phyloP scores from a whole-genome alignment of 2,113 vertebrate genomes.

The Centropus bengalensis region DNA sequence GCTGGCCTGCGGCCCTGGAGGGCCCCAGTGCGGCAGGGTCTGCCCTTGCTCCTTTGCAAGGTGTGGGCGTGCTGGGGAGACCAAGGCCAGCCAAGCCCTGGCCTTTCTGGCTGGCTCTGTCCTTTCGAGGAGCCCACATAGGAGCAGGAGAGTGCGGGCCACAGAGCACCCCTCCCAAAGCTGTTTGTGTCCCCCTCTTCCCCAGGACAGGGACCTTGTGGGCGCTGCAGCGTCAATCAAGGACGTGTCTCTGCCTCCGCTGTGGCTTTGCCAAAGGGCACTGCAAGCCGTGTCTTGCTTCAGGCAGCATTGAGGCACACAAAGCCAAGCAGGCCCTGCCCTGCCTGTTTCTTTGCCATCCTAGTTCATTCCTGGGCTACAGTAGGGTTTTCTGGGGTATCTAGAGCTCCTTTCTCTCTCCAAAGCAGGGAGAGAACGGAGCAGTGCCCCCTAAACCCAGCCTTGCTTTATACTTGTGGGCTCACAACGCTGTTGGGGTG shows the following conservation, averaged over 20 bases:
- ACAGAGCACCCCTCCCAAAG: not conserved
- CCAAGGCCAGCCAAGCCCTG: not conserved
- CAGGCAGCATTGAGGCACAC: fast-evolving
- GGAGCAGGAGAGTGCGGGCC: not conserved
- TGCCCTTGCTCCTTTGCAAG: not conserved
- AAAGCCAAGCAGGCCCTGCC: not conserved
- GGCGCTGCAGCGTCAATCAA: not conserved
- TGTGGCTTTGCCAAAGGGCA: not conserved
- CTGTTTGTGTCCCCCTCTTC: not conserved
- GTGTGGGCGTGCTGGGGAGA: not conserved
- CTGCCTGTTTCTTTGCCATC: fast-evolving
- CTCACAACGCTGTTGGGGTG: not conserved
- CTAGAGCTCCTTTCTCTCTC: not conserved
- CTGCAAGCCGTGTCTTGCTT: not conserved
- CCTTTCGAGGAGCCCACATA: not conserved
- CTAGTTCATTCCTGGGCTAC: not conserved
- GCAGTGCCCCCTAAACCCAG: not conserved
- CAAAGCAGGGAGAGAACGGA: not conserved
- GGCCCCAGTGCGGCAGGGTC: not conserved
- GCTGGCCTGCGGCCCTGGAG: not conserved
- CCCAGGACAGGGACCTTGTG: not conserved
- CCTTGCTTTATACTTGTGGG: not conserved
- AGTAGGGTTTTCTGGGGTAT: not conserved
- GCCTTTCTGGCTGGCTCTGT: not conserved
- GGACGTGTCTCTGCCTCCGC: not conserved